Conservation (phyloP, 2,888 invertebrate species). For the Teinopalpus imperialis region DNA sequence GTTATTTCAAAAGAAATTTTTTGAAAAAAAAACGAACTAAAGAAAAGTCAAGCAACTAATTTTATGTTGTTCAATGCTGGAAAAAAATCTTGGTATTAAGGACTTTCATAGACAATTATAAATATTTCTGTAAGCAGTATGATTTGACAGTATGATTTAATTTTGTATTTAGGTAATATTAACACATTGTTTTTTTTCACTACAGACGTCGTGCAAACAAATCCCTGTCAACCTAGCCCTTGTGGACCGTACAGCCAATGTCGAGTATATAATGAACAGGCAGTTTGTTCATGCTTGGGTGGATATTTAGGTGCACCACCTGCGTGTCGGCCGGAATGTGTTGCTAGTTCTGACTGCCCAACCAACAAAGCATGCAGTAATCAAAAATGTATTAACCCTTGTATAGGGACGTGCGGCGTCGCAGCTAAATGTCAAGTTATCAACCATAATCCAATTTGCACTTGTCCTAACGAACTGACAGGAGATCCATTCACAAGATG, state of each 20-base stretch:
- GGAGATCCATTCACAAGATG: conserved; percentile 87
- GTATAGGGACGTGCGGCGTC: conserved; percentile 90
- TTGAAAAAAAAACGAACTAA: too few relatives aligned
- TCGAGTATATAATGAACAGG: conserved; percentile 82
- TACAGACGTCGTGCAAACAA: conserved; percentile 61
- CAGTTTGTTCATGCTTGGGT: conserved; percentile 85
- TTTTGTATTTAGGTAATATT: too few relatives aligned
- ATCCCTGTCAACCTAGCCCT: conserved; percentile 84
- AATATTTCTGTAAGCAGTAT: too few relatives aligned
- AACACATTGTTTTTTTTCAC: too few relatives aligned
- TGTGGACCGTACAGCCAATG: conserved; percentile 85
- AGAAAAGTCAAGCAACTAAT: too few relatives aligned
- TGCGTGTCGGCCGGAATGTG: conserved; percentile 87
- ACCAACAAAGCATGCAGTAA: conserved; percentile 86
- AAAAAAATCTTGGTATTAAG: too few relatives aligned
- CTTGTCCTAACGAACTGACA: conserved; percentile 83
- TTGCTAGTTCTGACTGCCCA: conserved; percentile 87
- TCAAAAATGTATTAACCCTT: conserved; percentile 88
- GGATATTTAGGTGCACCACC: conserved; percentile 86
- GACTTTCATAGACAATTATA: too few relatives aligned
- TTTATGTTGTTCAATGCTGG: too few relatives aligned
- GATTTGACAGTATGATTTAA: too few relatives aligned
- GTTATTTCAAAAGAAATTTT: too few relatives aligned
- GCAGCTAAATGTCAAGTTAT: conserved; percentile 88
- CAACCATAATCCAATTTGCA: conserved; percentile 88